These are phyloP conservation scores for Butastur rufipennis DNA, from an alignment of 2,113 vertebrate species.

Conservation along the genomic window DNA sequence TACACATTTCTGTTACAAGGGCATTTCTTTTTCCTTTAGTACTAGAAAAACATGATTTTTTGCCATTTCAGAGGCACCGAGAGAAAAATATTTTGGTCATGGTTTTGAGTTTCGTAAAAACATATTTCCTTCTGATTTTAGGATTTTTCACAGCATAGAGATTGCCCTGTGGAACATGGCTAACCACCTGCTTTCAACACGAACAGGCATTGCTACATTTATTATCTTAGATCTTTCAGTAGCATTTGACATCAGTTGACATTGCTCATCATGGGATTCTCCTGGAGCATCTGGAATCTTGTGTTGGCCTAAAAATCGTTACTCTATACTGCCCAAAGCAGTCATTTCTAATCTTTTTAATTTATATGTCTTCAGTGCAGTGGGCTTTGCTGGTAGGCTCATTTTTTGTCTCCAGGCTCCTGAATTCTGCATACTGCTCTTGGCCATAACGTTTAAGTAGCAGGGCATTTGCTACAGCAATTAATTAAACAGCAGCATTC, in stretches of 20 bases:
- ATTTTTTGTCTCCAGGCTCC: background rate
- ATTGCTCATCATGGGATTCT: conserved; percentile 32
- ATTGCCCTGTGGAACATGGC: background rate
- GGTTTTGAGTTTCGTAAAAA: background rate
- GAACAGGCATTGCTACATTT: background rate
- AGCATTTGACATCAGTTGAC: conserved; percentile 55
- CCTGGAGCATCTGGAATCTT: conserved; percentile 58
- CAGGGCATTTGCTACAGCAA: background rate
- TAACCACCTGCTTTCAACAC: conserved; percentile 38
- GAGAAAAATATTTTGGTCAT: background rate
- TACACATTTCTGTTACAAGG: background rate
- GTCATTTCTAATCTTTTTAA: conserved; percentile 54
- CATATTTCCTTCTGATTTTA: background rate
- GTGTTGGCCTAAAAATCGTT: conserved; percentile 16
- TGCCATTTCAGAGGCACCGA: background rate
- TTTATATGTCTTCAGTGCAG: conserved; percentile 31
- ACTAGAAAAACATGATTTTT: background rate
- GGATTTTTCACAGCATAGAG: background rate
- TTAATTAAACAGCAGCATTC: conserved; percentile 5
- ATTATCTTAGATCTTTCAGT: conserved; percentile 32
- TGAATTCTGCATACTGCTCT: conserved; percentile 2
- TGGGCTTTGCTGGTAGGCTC: background rate
- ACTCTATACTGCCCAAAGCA: conserved; percentile 34
- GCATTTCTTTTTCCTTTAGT: background rate
- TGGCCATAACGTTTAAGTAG: conserved; percentile 11